A percentile compares a stretch with the other conserved stretches of the same genome.
These are phyloP conservation scores for Buteo buteo DNA, from an alignment of 2,113 vertebrate species.

Conservation along the genomic window DNA sequence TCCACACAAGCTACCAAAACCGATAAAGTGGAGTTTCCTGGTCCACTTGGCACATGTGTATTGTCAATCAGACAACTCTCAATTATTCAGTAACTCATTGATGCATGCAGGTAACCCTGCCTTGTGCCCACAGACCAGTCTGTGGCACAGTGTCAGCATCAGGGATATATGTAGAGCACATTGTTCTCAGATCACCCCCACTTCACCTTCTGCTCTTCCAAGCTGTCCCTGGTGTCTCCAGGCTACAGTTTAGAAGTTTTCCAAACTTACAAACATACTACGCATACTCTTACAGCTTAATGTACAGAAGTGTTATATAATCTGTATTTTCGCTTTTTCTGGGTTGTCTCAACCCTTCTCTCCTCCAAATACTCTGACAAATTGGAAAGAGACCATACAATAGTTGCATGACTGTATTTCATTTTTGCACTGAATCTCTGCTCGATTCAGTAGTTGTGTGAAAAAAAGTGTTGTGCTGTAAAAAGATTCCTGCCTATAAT, in stretches of 20 bases:
- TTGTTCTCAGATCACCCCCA: not conserved
- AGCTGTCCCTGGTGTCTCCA: not conserved
- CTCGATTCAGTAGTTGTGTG: not conserved
- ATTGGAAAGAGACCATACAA: not conserved
- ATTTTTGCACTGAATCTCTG: not conserved
- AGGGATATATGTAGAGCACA: not conserved
- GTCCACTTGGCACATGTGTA: fast-evolving
- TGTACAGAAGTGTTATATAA: not conserved
- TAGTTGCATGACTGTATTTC: not conserved
- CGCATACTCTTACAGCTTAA: fast-evolving
- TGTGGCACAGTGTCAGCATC: not conserved
- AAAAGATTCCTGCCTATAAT: not conserved
- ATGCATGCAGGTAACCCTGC: not conserved
- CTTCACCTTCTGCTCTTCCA: not conserved
- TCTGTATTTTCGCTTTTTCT: not conserved
- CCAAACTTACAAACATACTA: not conserved
- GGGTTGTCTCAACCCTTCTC: not conserved
- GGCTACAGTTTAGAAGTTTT: not conserved
- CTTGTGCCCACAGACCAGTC: not conserved
- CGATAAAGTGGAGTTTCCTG: not conserved
- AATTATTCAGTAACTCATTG: not conserved
- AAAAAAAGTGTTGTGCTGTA: not conserved
- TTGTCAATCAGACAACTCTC: not conserved
- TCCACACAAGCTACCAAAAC: not conserved
- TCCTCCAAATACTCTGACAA: not conserved